Percentiles rank a stretch among this genome's conserved stretches.
Conservation (phyloP, 2,888 invertebrate species). For the Hydrotaea cyrtoneurina region DNA sequence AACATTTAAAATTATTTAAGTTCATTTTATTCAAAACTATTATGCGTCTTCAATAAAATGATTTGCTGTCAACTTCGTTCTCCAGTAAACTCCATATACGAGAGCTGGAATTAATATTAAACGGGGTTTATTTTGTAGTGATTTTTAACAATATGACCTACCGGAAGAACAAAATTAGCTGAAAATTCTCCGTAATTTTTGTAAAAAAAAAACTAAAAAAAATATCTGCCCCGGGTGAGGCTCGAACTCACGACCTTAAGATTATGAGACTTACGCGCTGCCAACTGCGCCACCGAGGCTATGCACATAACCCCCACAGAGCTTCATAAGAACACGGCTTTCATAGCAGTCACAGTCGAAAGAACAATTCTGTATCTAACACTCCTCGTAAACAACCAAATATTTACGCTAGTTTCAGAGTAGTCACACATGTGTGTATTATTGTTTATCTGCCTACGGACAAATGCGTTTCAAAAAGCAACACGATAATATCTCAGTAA, state of each 20-base stretch:
- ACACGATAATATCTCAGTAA: background rate
- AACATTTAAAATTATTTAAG: too few relatives aligned
- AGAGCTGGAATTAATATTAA: too few relatives aligned
- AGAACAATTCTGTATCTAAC: constrained; percentile 24
- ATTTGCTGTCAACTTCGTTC: too few relatives aligned
- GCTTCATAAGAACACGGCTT: background rate
- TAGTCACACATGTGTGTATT: background rate
- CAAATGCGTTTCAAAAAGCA: background rate
- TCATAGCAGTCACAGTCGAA: background rate
- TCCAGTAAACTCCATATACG: too few relatives aligned
- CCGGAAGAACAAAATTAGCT: too few relatives aligned
- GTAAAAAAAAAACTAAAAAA: constrained; percentile 52
- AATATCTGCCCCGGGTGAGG: constrained; percentile 75
- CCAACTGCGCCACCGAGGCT: constrained; percentile 81
- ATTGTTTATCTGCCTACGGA: background rate
- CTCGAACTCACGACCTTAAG: constrained; percentile 80
- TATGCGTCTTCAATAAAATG: too few relatives aligned
- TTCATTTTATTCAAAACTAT: too few relatives aligned
- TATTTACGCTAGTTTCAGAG: background rate
- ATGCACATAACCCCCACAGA: background rate
- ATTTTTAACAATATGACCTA: too few relatives aligned
- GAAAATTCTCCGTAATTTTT: too few relatives aligned
- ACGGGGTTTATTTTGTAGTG: too few relatives aligned
- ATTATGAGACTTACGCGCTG: constrained; percentile 78
- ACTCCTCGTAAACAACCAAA: background rate